phyloP scores from a whole-genome alignment of 2,797 vertebrate species.

The Hemibagrus guttatus region DNA sequence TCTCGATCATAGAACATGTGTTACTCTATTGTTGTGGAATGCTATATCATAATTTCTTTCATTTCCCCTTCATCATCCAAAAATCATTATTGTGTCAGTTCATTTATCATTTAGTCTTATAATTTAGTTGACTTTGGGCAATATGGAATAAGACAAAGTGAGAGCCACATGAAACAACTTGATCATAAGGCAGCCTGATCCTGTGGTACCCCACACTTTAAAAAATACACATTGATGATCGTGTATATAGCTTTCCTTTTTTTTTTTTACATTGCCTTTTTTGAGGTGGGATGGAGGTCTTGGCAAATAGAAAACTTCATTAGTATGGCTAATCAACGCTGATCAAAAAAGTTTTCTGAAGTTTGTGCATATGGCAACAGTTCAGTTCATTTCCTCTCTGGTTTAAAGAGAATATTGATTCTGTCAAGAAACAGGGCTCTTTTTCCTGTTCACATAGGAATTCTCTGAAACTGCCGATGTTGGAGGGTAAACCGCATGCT shows the following conservation, averaged over 20 bases:
- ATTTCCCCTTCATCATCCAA: constrained; percentile 37
- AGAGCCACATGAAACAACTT: constrained; percentile 17
- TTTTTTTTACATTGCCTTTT: constrained; percentile 56
- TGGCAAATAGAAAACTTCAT: constrained; percentile 74
- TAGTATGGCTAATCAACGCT: constrained; percentile 69
- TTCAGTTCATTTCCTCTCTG: constrained; percentile 74
- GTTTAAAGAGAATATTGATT: constrained; percentile 79
- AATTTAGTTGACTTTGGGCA: constrained; percentile 7
- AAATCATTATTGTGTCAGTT: constrained; percentile 26
- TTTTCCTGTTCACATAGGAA: constrained; percentile 65
- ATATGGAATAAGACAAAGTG: constrained; percentile 12
- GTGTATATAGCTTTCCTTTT: constrained; percentile 54
- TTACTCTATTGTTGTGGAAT: constrained; percentile 41
- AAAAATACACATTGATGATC: constrained; percentile 20
- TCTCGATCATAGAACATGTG: constrained; percentile 28
- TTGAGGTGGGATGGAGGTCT: constrained; percentile 63
- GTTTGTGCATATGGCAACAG: constrained; percentile 76
- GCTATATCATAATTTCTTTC: constrained; percentile 41
- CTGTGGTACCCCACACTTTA: constrained; percentile 16
- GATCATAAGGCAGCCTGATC: constrained; percentile 22
- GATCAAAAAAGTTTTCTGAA: constrained; percentile 67
- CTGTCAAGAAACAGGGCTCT: constrained; percentile 71
- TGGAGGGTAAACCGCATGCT: constrained; percentile 64
- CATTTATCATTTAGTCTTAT: constrained; percentile 33
- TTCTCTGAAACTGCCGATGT: constrained; percentile 74